Percentiles rank a stretch among this genome's conserved stretches.
Evolutionary conservation across 1,140 invertebrate species (phyloP).

Genomic region (Melipona quadrifasciata): DNA sequence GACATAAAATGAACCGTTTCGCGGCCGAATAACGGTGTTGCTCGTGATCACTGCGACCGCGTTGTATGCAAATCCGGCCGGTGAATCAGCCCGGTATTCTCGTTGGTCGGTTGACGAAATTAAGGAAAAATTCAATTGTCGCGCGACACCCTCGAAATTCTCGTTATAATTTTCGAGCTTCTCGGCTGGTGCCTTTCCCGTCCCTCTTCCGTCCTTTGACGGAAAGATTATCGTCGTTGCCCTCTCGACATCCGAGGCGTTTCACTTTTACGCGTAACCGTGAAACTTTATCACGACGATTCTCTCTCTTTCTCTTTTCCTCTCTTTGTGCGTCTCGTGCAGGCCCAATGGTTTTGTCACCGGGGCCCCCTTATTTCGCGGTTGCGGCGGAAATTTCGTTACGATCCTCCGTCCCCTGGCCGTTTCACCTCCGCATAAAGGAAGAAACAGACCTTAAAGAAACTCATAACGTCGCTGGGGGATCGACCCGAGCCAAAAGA

Average conservation of each 20-base stretch:
- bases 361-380: constrained; percentile 6
- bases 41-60: neutral
- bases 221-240: neutral
- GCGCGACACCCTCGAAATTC: constrained; percentile 5
- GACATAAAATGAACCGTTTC: constrained; percentile 25
- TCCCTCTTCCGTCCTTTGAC: neutral
- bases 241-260: neutral
- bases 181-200: neutral
- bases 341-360: neutral
- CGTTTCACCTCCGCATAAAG: constrained; percentile 8
- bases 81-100: neutral
- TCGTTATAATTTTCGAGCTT: neutral
- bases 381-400: constrained; percentile 41
- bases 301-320: too few relatives aligned
- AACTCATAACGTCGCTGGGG: constrained; percentile 32
- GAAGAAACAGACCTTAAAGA: constrained; percentile 32
- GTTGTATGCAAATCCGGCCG: neutral
- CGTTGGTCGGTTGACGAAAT: constrained; percentile 10
- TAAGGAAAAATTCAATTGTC: constrained; percentile 27
- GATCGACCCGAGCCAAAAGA: neutral
- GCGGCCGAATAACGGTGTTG: neutral
- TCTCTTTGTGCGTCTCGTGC: neutral
- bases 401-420: neutral
- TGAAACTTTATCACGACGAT: constrained; percentile 34
- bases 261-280: constrained; percentile 34